phyloP scores from a whole-genome alignment of 2,797 vertebrate genomes.

The Clarias platycephalus region DNA sequence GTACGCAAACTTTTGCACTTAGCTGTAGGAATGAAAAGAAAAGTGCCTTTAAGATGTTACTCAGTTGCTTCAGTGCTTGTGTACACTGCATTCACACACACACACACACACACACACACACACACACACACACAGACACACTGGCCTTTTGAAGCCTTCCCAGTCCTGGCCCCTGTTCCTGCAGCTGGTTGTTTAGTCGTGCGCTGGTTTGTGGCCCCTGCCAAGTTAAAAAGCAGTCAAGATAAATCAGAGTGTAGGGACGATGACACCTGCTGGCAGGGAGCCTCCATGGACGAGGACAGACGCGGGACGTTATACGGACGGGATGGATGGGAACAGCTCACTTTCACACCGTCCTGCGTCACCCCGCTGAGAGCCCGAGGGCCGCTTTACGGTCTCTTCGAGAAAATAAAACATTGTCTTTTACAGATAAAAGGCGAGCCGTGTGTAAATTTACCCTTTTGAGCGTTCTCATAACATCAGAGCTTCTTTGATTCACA shows the following conservation, averaged over 20 bases:
- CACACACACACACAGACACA: background rate
- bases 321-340: slow-evolving; percentile 16
- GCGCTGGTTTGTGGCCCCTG: slow-evolving; percentile 44
- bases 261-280: slow-evolving; percentile 51
- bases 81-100: background rate
- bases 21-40: background rate
- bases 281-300: slow-evolving; percentile 29
- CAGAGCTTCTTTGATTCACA: slow-evolving; percentile 13
- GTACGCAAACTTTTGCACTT: background rate
- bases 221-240: slow-evolving; percentile 51
- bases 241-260: slow-evolving; percentile 50
- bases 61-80: background rate
- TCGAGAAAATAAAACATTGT: slow-evolving; percentile 40
- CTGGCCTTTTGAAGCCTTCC: slow-evolving; percentile 6
- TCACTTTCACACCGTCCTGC: slow-evolving; percentile 28
- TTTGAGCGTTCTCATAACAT: slow-evolving; percentile 25
- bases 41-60: background rate
- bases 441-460: background rate
- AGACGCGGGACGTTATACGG: slow-evolving; percentile 20
- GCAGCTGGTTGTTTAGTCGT: slow-evolving; percentile 36
- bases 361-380: slow-evolving; percentile 45
- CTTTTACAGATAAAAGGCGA: slow-evolving; percentile 30
- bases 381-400: slow-evolving; percentile 38
- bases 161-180: slow-evolving; percentile 26
- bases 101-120: slow-evolving; percentile 3